These are phyloP conservation scores for Lasioglossum figueresi DNA, from an alignment of 2,888 invertebrate genomes.

Conservation along the genomic window DNA sequence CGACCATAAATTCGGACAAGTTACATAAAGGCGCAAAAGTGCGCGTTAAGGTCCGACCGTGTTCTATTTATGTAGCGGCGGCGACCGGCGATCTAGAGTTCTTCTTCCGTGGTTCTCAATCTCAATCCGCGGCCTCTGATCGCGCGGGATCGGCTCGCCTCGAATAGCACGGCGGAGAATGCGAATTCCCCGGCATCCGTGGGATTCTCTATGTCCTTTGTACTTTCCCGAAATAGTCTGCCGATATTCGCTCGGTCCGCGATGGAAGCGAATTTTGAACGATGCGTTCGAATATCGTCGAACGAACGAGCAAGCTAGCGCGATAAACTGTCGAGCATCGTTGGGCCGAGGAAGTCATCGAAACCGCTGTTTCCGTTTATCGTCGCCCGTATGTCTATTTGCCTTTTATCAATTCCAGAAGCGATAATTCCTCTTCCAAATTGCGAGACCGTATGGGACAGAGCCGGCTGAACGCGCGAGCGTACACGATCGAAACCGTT, in stretches of 20 bases:
- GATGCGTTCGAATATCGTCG: neutral
- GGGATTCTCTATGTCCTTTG: neutral
- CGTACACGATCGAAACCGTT: neutral
- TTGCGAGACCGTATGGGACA: constrained; percentile 59
- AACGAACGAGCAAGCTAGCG: neutral
- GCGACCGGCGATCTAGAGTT: constrained; percentile 65
- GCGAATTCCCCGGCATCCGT: neutral
- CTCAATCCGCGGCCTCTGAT: constrained; percentile 21
- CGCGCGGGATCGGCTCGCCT: neutral
- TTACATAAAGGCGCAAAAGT: constrained; percentile 76
- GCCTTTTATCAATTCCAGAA: constrained; percentile 70
- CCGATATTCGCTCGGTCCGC: neutral
- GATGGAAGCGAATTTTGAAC: neutral
- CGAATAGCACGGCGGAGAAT: neutral
- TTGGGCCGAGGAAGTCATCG: constrained; percentile 56
- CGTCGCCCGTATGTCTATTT: constrained; percentile 69
- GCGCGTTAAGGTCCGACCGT: constrained; percentile 72
- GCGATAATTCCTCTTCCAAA: constrained; percentile 70
- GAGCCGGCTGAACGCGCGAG: constrained; percentile 13
- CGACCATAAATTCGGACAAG: constrained; percentile 74
- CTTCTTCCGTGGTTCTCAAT: constrained; percentile 71
- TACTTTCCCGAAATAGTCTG: neutral
- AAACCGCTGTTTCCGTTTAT: constrained; percentile 66
- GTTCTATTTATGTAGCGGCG: constrained; percentile 74
- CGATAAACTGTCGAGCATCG: constrained; percentile 35